Conservation (phyloP, 2,888 invertebrate genomes). For the Auanema sp. region DNA sequence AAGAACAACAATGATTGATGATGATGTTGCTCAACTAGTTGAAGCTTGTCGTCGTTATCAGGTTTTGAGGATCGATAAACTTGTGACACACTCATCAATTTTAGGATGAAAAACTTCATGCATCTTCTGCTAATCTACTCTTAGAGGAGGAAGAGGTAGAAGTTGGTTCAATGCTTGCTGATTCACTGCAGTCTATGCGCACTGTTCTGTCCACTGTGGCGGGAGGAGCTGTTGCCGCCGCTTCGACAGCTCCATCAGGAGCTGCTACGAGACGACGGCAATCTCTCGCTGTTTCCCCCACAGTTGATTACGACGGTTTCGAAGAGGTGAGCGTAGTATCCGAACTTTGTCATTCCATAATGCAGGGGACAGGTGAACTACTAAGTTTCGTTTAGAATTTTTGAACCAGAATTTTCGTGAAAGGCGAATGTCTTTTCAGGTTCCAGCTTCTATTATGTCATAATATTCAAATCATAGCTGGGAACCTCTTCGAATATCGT, state of each 20-base stretch:
- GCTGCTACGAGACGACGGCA: slow-evolving; percentile 3
- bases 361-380: too few relatives aligned
- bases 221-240: slow-evolving; percentile 31
- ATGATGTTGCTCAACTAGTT: slow-evolving; percentile 60
- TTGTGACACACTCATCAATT: slow-evolving; percentile 7
- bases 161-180: slow-evolving; percentile 52
- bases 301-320: slow-evolving; percentile 44
- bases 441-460: too few relatives aligned
- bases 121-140: slow-evolving; percentile 50
- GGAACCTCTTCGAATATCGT: too few relatives aligned
- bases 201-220: slow-evolving; percentile 58
- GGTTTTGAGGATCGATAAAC: slow-evolving; percentile 21
- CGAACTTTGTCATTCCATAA: too few relatives aligned
- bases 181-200: slow-evolving; percentile 57
- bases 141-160: slow-evolving; percentile 53
- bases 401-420: too few relatives aligned
- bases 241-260: slow-evolving; percentile 8
- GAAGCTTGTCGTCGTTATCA: slow-evolving; percentile 62
- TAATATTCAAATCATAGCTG: too few relatives aligned
- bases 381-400: too few relatives aligned
- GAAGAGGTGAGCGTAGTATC: slow-evolving; percentile 45
- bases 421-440: too few relatives aligned
- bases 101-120: slow-evolving; percentile 58
- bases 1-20: slow-evolving; percentile 46
- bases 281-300: too few relatives aligned